These are phyloP conservation scores for Sakesphorus luctuosus DNA, from an alignment of 2,113 vertebrate genomes.

Conservation along the genomic window DNA sequence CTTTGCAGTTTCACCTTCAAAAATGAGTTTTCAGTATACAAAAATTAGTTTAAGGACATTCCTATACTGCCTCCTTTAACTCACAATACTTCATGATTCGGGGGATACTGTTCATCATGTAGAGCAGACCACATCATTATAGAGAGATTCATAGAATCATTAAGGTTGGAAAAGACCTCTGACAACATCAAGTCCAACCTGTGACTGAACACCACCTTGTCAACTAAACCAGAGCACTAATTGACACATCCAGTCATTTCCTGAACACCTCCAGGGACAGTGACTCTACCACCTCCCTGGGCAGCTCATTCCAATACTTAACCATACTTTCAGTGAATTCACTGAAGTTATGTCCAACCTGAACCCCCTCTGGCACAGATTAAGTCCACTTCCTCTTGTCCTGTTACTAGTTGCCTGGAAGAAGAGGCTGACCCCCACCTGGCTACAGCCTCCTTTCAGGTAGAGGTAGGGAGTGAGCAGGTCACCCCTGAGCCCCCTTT, in stretches of 20 bases:
- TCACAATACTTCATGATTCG: neutral
- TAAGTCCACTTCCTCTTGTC: neutral
- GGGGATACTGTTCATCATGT: neutral
- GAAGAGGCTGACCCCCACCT: neutral
- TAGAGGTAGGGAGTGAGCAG: neutral
- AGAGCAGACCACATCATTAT: neutral
- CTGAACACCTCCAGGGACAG: neutral
- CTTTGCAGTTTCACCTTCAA: neutral
- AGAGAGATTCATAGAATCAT: neutral
- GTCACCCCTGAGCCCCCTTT: neutral
- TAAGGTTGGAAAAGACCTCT: neutral
- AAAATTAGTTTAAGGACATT: neutral
- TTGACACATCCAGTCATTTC: neutral
- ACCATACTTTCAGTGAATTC: neutral
- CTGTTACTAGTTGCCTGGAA: neutral
- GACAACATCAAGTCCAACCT: neutral
- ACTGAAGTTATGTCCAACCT: neutral
- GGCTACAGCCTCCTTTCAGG: neutral
- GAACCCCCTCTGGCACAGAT: neutral
- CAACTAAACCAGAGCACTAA: neutral
- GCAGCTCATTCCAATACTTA: neutral
- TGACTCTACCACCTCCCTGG: neutral
- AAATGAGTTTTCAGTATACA: neutral
- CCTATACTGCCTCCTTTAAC: neutral
- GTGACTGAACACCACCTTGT: neutral